phyloP scores from a whole-genome alignment of 2,888 invertebrate genomes.

The Scaeva pyrastri region DNA sequence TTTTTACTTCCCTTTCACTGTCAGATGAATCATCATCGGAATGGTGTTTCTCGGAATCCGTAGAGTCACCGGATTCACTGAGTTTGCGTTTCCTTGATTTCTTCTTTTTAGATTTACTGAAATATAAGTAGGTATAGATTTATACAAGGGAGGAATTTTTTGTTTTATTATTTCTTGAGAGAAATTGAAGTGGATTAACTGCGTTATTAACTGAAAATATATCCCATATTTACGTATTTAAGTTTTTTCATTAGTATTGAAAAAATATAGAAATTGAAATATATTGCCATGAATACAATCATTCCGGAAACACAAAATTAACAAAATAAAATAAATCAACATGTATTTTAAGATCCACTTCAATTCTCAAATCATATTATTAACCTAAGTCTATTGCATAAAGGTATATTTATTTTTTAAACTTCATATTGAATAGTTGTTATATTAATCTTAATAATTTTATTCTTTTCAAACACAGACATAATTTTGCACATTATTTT shows the following conservation, averaged over 20 bases:
- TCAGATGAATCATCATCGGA: slow-evolving; percentile 83
- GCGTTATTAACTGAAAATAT: not conserved
- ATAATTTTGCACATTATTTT: slow-evolving; percentile 47
- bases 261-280: not conserved
- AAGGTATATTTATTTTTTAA: not conserved
- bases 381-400: slow-evolving; percentile 8
- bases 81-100: slow-evolving; percentile 85
- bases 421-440: not conserved
- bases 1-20: slow-evolving; percentile 83
- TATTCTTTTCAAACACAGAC: slow-evolving; percentile 30
- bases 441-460: slow-evolving; percentile 5
- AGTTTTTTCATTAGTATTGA: no score
- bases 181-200: slow-evolving; percentile 45
- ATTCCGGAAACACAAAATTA: no score
- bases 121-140: slow-evolving; percentile 42
- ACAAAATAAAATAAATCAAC: no score
- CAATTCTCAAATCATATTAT: slow-evolving; percentile 13
- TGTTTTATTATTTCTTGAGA: not conserved
- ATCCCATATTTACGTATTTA: no score
- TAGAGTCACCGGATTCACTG: slow-evolving; percentile 83
- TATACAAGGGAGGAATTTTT: not conserved
- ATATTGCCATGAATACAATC: not conserved
- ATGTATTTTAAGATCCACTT: slow-evolving; percentile 42
- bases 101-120: slow-evolving; percentile 84
- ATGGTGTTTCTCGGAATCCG: slow-evolving; percentile 83